phyloP scores from a whole-genome alignment of 2,888 invertebrate genomes.

The Tenthredo mesomela region DNA sequence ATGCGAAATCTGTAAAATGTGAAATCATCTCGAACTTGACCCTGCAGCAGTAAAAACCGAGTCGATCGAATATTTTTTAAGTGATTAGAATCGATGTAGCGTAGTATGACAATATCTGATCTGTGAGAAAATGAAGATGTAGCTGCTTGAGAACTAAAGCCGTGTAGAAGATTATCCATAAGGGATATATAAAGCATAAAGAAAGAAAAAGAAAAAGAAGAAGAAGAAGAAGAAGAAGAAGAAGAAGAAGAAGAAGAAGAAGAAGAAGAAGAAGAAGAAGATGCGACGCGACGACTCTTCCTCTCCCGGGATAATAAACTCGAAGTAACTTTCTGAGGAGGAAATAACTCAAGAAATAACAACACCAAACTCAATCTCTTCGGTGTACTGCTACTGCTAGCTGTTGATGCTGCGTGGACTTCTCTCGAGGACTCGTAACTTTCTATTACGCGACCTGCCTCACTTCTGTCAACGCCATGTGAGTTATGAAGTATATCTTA shows the following conservation, averaged over 20 bases:
- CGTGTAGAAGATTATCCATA: slow-evolving; percentile 17
- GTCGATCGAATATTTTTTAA: too few relatives aligned
- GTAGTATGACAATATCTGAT: neutral
- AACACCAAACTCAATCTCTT: slow-evolving; percentile 52
- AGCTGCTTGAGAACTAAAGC: neutral
- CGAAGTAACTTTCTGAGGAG: slow-evolving; percentile 26
- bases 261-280: neutral
- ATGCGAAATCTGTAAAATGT: too few relatives aligned
- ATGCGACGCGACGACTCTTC: slow-evolving; percentile 12
- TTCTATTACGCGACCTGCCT: slow-evolving; percentile 66
- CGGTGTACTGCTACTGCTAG: slow-evolving; percentile 12
- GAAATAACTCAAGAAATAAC: slow-evolving; percentile 54
- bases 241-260: neutral
- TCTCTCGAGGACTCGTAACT: slow-evolving; percentile 57
- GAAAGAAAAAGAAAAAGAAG: neutral
- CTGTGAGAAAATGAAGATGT: neutral
- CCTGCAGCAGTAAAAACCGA: too few relatives aligned
- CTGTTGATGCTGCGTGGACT: slow-evolving; percentile 6
- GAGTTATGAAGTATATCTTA: slow-evolving; percentile 61
- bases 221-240: neutral
- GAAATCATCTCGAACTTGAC: too few relatives aligned
- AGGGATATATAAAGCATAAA: neutral
- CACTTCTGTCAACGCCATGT: slow-evolving; percentile 65
- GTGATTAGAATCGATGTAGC: too few relatives aligned
- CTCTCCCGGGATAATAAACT: slow-evolving; percentile 51